Base-by-base conservation (phyloP, 2,113 vertebrate genomes). In the Galeopterus variegatus region DNA sequence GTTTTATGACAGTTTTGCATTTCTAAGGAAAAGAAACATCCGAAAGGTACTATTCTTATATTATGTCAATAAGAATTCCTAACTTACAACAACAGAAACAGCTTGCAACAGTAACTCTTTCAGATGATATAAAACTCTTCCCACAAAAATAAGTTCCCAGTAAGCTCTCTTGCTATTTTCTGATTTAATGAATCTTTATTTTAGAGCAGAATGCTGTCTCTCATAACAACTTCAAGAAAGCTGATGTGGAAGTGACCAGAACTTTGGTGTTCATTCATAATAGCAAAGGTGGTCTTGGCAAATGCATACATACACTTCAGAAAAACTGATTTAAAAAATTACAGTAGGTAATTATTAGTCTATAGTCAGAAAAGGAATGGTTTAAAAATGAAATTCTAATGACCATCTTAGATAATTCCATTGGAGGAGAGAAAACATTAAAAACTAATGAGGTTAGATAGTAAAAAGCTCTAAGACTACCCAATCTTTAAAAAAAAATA, bases 1-100 rank as follows among this genome's bases (percentile, higher is more conserved):
- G 19, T 90, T 67, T 94, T 90, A 33, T 56, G 77, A 56, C 33
- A 94, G 45, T 50, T 94, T 88, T 93, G 17, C 8, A 76, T 45
- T 93, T 95, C 3, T 62, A 87, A 88, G 77, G 14, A 94, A 95
- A 91, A 73, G 60, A 72, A 87, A 50, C 21, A 90, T 79, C 24
- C 89, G 48, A 52, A 88, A 94, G 76, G 12, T 67, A 24, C 77
- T 96, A 79, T 83, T 80, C 19, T 86, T 96, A 48, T 72, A 85
- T 58, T 83, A 67, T 50, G 58, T 72, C 31, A 60, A 83, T 33
- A 79, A 88, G 87, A 94, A 33, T 52, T 85, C 48, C 45, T 58
- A 93, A 69, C 12, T 52, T 93, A 65, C 2, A 94, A 64, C 5
- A 90, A 70, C 1, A 11, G 56, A 76, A 83, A 77, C 36, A 80